A percentile compares a stretch with the other conserved stretches of the same genome.
Evolutionary conservation across 2,888 invertebrate genomes (phyloP).

Genomic region (Trachelus iudaicus): DNA sequence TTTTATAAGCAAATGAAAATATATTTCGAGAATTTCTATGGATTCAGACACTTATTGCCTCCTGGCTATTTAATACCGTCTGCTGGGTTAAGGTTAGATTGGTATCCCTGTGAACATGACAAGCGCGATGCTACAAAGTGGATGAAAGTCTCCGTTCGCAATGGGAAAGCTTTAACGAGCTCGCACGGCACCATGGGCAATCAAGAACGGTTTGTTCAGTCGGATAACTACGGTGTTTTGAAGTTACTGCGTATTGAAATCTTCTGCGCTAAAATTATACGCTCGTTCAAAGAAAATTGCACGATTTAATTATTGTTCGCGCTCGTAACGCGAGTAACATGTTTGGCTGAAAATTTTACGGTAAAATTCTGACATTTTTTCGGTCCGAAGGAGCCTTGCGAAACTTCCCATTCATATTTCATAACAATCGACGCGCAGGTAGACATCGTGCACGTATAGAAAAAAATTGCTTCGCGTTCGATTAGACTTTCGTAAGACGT

Average conservation of each 20-base stretch:
- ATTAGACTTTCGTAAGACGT: too few relatives aligned
- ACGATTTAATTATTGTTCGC: background rate
- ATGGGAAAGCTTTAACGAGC: background rate
- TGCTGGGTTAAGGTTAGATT: background rate
- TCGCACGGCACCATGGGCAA: background rate
- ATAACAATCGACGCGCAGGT: too few relatives aligned
- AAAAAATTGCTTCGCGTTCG: too few relatives aligned
- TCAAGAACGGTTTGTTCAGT: background rate
- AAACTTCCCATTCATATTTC: too few relatives aligned
- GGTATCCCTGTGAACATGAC: background rate
- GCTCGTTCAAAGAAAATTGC: background rate
- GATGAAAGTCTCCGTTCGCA: background rate
- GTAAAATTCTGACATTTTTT: too few relatives aligned
- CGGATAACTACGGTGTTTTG: background rate
- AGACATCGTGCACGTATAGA: too few relatives aligned
- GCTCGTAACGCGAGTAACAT: background rate
- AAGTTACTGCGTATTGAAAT: background rate
- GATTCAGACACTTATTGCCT: background rate
- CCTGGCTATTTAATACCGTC: background rate
- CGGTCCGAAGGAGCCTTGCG: too few relatives aligned
- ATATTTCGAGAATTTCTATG: background rate
- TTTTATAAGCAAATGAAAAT: background rate
- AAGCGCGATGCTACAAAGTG: background rate
- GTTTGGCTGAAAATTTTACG: background rate
- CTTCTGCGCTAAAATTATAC: background rate